phyloP scores from a whole-genome alignment of 2,113 vertebrate species.

The Archocentrus centrarchus region DNA sequence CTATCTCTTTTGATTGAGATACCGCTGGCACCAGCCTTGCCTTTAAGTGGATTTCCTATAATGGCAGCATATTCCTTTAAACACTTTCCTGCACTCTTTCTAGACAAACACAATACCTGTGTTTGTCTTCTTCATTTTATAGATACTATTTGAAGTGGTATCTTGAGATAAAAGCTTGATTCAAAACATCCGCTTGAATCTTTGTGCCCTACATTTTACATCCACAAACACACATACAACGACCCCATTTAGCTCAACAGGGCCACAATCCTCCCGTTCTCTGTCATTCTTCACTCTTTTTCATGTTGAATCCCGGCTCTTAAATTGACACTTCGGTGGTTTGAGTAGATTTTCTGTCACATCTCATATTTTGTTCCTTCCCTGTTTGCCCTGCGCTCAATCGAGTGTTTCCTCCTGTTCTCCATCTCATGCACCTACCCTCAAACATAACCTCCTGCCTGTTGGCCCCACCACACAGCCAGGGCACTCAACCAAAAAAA shows the following conservation, averaged over 20 bases:
- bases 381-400: not conserved
- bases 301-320: slow-evolving; percentile 9
- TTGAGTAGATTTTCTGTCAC: slow-evolving; percentile 38
- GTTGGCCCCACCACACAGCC: slow-evolving; percentile 29
- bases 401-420: slow-evolving; percentile 11
- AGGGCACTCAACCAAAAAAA: slow-evolving; percentile 57
- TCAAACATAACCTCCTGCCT: slow-evolving; percentile 20
- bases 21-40: too few relatives aligned
- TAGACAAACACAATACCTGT: not conserved
- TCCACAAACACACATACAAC: not conserved
- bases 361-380: slow-evolving; percentile 24
- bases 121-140: not conserved
- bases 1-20: too few relatives aligned
- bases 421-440: slow-evolving; percentile 12
- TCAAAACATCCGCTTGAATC: not conserved
- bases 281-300: slow-evolving; percentile 33
- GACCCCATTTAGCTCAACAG: not conserved
- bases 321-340: slow-evolving; percentile 15
- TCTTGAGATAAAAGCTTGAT: not conserved
- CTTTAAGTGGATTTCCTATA: too few relatives aligned
- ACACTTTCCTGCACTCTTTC: not conserved
- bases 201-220: not conserved
- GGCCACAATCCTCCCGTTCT: not conserved
- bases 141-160: not conserved
- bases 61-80: not conserved